Conservation (phyloP, 2,113 vertebrate genomes). For the Microtus oregoni region DNA sequence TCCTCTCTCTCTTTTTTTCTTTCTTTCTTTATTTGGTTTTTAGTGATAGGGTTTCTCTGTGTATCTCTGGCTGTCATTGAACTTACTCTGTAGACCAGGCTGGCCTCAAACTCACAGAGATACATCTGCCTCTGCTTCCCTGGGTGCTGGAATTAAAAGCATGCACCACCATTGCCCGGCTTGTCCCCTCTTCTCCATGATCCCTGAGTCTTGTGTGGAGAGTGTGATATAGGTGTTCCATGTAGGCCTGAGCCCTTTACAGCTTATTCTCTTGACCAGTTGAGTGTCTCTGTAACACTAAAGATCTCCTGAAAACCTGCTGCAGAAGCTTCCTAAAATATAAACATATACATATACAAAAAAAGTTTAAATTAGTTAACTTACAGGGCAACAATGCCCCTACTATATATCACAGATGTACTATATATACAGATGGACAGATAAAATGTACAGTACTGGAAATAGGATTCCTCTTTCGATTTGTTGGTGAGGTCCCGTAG, state of each 20-base stretch:
- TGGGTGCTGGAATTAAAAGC: too few relatives aligned
- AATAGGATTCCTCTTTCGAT: neutral
- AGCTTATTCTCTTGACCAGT: neutral
- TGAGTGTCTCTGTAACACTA: neutral
- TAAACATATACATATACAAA: neutral
- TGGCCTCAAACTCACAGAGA: too few relatives aligned
- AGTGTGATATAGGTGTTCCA: neutral
- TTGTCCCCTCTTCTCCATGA: neutral
- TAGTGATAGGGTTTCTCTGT: too few relatives aligned
- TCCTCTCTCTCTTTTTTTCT: too few relatives aligned
- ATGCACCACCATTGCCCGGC: too few relatives aligned
- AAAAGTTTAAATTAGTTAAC: neutral
- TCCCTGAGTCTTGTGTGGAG: neutral
- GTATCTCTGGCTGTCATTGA: too few relatives aligned
- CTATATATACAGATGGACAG: neutral
- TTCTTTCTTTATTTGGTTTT: too few relatives aligned
- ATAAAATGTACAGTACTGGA: neutral
- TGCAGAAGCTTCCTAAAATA: neutral
- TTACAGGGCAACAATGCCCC: neutral
- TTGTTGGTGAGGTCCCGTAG: neutral
- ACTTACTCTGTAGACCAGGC: too few relatives aligned
- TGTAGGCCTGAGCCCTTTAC: neutral
- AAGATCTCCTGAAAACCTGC: neutral
- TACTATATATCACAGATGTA: neutral
- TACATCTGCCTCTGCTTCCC: too few relatives aligned